Base-by-base conservation (phyloP, 1,140 invertebrate genomes). In the Heliconius nattereri region DNA sequence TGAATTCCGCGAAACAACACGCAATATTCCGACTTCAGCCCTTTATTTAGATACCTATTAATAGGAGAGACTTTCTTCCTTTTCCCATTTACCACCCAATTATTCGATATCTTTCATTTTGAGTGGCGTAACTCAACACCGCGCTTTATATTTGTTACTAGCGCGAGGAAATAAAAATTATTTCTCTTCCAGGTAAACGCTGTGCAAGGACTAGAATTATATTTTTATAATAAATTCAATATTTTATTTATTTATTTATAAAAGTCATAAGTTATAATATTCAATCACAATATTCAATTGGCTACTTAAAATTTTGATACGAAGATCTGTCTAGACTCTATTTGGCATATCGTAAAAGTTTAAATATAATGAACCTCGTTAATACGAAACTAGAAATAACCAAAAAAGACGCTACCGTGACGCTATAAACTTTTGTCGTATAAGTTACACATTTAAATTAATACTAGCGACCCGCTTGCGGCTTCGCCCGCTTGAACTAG, bases 281-380 rank as follows among this genome's bases (percentile, higher is more conserved):
- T 66, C 23, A 66, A 66, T 66, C 60, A 29, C 9, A 66, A 66
- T 66, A 66, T 66, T 66, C 60, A 66, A 66, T 26, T 66, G 60
- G 26, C n/a, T 66, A 66, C 26, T 66, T 66, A 66, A 66, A 66
- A 66, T 66, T 66, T 66, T 79, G n/a, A 79, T 74, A 71, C 45
- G 75, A 76, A 79, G 29, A 75, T 29, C 20, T 20, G 78, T 79
- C 78, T 79, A 75, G 78, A 79, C 78, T 75, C 32, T 79, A 75
- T 79, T 49, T 71, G 54, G 60, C 29, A 66, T 66, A 75, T 79
- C 73, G 52, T 57, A 23, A 57, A 45, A 57, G 54, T 23, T 57
- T n/a, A 57, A 57, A 57, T 0, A 23, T 57, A 23, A 23, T 57
- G 54, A 1, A 57, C 20, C 23, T 57, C 8, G 54, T 57, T 57